Evolutionary conservation across 2,113 vertebrate species (phyloP), one percentile per base, ranked within the genome.

Genomic region (Limnothrissa miodon): DNA sequence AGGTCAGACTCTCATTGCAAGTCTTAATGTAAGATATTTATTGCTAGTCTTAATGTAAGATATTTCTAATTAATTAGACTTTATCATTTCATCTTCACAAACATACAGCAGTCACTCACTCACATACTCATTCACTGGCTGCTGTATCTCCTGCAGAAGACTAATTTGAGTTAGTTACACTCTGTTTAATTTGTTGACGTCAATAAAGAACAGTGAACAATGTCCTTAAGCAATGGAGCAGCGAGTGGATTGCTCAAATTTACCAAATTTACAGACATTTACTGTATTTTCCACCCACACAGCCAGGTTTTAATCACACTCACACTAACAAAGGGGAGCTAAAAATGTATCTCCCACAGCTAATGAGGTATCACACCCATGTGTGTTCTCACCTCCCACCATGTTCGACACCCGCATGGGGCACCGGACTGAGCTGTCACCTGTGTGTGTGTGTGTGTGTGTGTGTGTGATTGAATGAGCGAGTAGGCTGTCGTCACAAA

Each of bases 361-460:
- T 74, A 33, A 36, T 80, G 25, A 48, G 45, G 45, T 44, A 33
- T 82, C 17, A 74, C 66, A 74, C n/a, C 29, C 39, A 10, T 48
- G 45, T 81, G 80, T 80, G 81, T 84, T 81, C 51, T 82, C 81
- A 80, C 62, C 23, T 11, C 79, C 80, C 29, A 79, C 82, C 83
- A 84, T 39, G 80, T 83, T 85, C 86, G 85, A 85, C 88, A 85
- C 83, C 80, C 46, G 85, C 83, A 56, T 44, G 82, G 87, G 86
- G 84, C 83, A 85, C 83, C 85, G 87, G 87, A 88, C 89, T 90
- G 84, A 87, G 84, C 90, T 86, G 59, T 25, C 59, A 74, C 66
- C 66, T 74, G 66, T 74, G 56, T 23, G 56, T 59, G 56, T 23
- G 56, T 59, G 56, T 23, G 56, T 59, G 23, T 1, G n/a, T 62